phyloP scores from a whole-genome alignment of 2,888 invertebrate genomes.

The Drosophila subquinaria region DNA sequence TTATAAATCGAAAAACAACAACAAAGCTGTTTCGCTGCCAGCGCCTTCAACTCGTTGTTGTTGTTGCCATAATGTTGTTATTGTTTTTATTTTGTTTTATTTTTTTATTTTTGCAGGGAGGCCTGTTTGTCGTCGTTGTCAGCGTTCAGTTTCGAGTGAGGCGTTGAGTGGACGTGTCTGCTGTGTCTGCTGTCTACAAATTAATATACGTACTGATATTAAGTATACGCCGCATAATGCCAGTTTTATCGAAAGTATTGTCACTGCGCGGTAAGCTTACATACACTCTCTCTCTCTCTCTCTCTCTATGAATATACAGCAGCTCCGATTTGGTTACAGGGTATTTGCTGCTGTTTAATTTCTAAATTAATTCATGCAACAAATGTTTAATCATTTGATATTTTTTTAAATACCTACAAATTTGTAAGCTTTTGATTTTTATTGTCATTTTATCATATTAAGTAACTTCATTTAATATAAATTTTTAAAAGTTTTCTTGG shows the following conservation, averaged over 20 bases:
- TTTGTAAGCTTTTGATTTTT: too few species aligned
- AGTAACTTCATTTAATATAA: too few species aligned
- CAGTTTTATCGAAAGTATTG: constrained; percentile 57
- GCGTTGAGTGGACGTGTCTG: constrained; percentile 38
- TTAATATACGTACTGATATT: constrained; percentile 22
- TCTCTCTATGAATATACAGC: background rate
- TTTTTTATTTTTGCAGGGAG: constrained; percentile 22
- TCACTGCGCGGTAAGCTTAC: constrained; percentile 41
- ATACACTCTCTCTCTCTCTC: background rate
- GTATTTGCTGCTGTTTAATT: background rate
- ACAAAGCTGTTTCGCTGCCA: constrained; percentile 22
- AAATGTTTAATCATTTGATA: too few species aligned
- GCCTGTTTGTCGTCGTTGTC: constrained; percentile 17
- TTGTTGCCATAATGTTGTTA: constrained; percentile 26
- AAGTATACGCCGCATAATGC: constrained; percentile 46
- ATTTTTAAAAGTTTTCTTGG: too few species aligned
- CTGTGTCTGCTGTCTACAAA: constrained; percentile 10
- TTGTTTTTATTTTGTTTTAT: background rate
- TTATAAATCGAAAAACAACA: constrained; percentile 57
- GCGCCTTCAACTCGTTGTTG: constrained; percentile 19
- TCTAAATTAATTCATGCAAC: too few species aligned
- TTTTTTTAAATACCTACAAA: too few species aligned
- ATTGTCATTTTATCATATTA: too few species aligned
- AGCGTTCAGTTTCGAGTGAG: constrained; percentile 58
- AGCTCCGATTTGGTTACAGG: background rate